Percentiles rank a stretch among this genome's conserved stretches.
Conservation (phyloP, 1,140 invertebrate species). For the Bombus turneri region DNA sequence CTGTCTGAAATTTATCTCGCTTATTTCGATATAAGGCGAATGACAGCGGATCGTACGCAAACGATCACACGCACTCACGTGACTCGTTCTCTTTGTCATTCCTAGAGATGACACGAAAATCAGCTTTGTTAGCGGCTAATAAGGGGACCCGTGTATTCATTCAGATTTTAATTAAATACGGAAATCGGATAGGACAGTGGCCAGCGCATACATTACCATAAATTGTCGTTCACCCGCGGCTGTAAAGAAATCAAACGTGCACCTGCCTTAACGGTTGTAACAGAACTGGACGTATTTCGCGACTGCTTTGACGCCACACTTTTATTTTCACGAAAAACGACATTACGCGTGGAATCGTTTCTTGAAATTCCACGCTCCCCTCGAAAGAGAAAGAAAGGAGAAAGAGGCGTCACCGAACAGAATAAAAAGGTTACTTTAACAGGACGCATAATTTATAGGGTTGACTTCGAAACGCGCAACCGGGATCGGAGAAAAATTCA, state of each 20-base stretch:
- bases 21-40: background rate
- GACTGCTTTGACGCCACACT: background rate
- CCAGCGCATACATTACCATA: slow-evolving; percentile 65
- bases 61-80: background rate
- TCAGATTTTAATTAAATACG: slow-evolving; percentile 62
- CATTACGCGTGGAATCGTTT: slow-evolving; percentile 11
- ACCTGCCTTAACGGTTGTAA: slow-evolving; percentile 42
- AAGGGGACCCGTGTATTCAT: background rate
- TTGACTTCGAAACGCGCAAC: slow-evolving; percentile 16
- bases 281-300: background rate
- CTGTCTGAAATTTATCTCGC: background rate
- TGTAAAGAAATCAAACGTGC: slow-evolving; percentile 50
- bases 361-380: background rate
- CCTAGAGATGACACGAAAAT: background rate
- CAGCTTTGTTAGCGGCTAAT: slow-evolving; percentile 21
- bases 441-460: slow-evolving; percentile 19
- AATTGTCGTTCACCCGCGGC: slow-evolving; percentile 55
- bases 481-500: slow-evolving; percentile 7
- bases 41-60: background rate
- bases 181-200: slow-evolving; percentile 58
- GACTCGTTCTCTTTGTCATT: background rate
- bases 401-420: background rate
- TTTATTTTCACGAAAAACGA: background rate
- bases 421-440: slow-evolving; percentile 16
- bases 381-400: background rate